Evolutionary conservation across 2,797 vertebrate species (phyloP).

Genomic region (Sternotherus odoratus): DNA sequence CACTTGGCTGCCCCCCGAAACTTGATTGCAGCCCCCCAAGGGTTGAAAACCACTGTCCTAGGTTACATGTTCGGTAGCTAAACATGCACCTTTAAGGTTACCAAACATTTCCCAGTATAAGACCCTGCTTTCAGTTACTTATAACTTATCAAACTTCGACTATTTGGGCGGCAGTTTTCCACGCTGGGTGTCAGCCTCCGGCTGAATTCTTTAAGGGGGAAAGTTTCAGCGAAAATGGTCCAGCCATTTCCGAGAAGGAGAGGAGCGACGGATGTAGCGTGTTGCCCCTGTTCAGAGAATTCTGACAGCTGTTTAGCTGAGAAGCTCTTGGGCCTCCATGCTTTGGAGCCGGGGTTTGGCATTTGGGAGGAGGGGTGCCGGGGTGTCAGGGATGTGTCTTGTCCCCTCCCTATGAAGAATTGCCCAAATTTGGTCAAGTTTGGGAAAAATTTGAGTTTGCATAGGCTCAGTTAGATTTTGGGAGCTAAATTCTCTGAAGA

Average conservation of each 20-base stretch:
- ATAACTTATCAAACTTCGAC: constrained; percentile 32
- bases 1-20: too few species aligned
- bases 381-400: fast-evolving
- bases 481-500: background rate
- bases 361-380: background rate
- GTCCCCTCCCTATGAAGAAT: fast-evolving
- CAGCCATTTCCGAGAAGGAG: background rate
- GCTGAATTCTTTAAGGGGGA: background rate
- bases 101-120: constrained; percentile 22
- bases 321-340: fast-evolving
- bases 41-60: too few species aligned
- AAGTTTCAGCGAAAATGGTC: background rate
- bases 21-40: too few species aligned
- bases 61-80: background rate
- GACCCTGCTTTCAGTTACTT: constrained; percentile 38
- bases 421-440: fast-evolving
- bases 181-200: background rate
- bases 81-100: constrained; percentile 27
- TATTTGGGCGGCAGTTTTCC: background rate
- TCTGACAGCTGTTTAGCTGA: background rate
- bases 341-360: background rate
- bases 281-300: background rate
- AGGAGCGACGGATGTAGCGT: fast-evolving
- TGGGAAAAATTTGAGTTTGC: too few species aligned
- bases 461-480: background rate